Evolutionary conservation across 2,113 vertebrate species (phyloP), one percentile per base, ranked within the genome.

Genomic region (Actenoides hombroni): DNA sequence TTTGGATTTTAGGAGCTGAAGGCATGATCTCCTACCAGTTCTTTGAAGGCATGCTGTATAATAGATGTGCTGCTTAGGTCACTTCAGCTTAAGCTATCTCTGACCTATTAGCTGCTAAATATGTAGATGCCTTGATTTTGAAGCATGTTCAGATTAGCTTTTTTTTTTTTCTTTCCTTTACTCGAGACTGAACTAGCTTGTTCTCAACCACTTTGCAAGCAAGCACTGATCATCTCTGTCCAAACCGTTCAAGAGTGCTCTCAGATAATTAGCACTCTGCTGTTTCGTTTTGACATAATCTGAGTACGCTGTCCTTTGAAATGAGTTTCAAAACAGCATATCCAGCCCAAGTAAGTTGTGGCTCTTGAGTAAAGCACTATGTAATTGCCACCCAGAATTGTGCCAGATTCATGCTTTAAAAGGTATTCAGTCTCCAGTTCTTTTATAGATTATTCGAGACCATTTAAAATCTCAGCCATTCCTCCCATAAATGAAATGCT

Each of bases 211-310:
- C 26, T 71, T 63, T 68, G 23, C 31, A 51, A 85, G 61, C 37
- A 89, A 76, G 35, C 16, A 17, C 29, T 79, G 60, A 74, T 83
- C 14, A 1, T 69, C 51, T 88, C 82, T 74, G 24, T 88, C 75
- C 59, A 61, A 80, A 94, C 59, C 73, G 63, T 83, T 85, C 65
- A 68, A 83, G 64, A 90, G 54, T 8, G 2, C 46, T 74, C 71
- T 83, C 35, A 71, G 39, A 83, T 96, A 95, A 91, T 86, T 88
- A 95, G 51, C 57, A 44, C 44, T 92, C 33, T 67, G 40, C 88
- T 90, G 51, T 84, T 60, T 83, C 96, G 86, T 96, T 96, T 93
- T 94, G 90, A 90, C 48, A 70, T 65, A 61, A 63, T 94, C 35
- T 48, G 39, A 94, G 28, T 75, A 44, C 92, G 53, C 85, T 75